A percentile compares a stretch with the other conserved stretches of the same genome.
phyloP scores from a whole-genome alignment of 2,113 vertebrate species.

The Rhabdornis inornatus region DNA sequence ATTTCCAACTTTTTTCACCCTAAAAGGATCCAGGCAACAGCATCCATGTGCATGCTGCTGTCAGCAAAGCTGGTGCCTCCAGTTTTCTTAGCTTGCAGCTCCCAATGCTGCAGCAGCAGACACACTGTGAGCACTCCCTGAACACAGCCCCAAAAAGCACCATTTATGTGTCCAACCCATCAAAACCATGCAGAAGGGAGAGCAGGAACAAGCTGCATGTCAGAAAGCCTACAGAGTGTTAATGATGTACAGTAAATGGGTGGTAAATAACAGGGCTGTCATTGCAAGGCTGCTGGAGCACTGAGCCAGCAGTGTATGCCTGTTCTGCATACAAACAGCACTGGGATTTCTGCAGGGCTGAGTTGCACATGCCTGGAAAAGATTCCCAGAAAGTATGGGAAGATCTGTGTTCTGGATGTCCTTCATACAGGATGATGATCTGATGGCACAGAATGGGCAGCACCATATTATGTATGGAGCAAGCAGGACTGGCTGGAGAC shows the following conservation, averaged over 20 bases:
- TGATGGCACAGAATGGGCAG: background rate
- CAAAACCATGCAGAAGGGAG: background rate
- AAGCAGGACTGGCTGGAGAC: background rate
- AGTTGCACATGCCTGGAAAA: accelerated
- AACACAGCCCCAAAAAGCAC: background rate
- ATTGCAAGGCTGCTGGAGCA: background rate
- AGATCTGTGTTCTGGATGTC: background rate
- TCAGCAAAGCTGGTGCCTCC: background rate
- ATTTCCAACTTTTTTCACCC: background rate
- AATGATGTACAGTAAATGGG: background rate
- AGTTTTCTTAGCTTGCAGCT: background rate
- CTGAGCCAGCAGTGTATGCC: background rate
- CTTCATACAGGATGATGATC: accelerated
- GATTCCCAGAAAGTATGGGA: background rate
- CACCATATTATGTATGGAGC: accelerated
- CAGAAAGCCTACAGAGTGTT: background rate
- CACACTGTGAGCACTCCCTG: background rate
- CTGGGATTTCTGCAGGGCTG: background rate
- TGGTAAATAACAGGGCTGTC: background rate
- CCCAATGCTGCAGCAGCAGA: background rate
- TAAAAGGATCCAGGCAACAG: background rate
- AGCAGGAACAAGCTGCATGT: background rate
- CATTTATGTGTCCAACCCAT: accelerated
- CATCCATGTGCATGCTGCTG: background rate
- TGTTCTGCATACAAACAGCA: background rate